Percentiles rank a stretch among this genome's conserved stretches.
These are phyloP conservation scores for Sialis lutaria DNA, from an alignment of 2,888 invertebrate species.

Conservation along the genomic window DNA sequence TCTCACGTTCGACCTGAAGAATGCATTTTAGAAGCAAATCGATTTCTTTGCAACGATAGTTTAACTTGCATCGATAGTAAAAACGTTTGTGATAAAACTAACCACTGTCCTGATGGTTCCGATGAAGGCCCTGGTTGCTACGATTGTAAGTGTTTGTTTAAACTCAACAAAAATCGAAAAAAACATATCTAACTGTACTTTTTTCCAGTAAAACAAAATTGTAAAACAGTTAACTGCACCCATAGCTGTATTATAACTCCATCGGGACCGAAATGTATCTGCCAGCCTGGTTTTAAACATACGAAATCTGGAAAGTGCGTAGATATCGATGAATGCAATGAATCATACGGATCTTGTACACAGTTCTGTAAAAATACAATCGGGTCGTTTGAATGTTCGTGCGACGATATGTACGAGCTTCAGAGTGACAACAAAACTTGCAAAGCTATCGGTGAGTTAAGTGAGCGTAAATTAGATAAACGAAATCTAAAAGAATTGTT, in stretches of 20 bases:
- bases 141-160: constrained; percentile 8
- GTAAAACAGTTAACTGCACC: constrained; percentile 25
- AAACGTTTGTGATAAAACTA: constrained; percentile 33
- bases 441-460: constrained; percentile 24
- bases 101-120: constrained; percentile 40
- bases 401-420: constrained; percentile 37
- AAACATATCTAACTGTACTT: not conserved
- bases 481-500: no score
- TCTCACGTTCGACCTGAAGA: constrained; percentile 17
- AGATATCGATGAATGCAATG: constrained; percentile 45
- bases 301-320: constrained; percentile 27
- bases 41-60: constrained; percentile 34
- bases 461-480: no score
- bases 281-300: constrained; percentile 27
- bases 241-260: constrained; percentile 27
- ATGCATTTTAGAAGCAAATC: constrained; percentile 29
- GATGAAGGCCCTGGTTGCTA: constrained; percentile 36
- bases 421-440: constrained; percentile 34
- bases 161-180: not conserved
- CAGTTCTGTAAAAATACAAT: constrained; percentile 43
- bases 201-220: constrained; percentile 10
- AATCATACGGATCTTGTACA: constrained; percentile 43
- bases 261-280: constrained; percentile 37
- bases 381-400: constrained; percentile 43
- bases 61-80: constrained; percentile 31